phyloP scores from a whole-genome alignment of 2,888 invertebrate species.

The Hecatera dysodea region DNA sequence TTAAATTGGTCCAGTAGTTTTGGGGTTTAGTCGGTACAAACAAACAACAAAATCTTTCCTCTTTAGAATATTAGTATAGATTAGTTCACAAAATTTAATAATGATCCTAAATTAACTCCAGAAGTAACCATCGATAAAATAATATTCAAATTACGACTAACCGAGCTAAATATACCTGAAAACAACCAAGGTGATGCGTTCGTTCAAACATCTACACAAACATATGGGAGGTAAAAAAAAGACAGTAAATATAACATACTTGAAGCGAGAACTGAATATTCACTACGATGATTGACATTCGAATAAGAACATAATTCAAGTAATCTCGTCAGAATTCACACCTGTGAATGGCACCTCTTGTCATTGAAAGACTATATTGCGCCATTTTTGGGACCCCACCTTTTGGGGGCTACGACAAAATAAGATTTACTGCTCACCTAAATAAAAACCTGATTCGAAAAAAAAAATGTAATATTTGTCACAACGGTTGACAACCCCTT shows the following conservation, averaged over 20 bases:
- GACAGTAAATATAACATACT: constrained; percentile 2
- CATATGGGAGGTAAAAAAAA: not conserved
- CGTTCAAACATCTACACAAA: not conserved
- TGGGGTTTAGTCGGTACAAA: too few relatives aligned
- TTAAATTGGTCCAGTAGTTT: too few relatives aligned
- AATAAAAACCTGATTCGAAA: not conserved
- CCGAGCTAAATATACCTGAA: too few relatives aligned
- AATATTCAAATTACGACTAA: not conserved
- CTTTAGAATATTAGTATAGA: too few relatives aligned
- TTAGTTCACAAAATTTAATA: not conserved
- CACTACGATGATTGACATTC: constrained; percentile 28
- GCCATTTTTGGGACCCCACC: not conserved
- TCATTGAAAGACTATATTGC: constrained; percentile 23
- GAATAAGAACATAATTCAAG: constrained; percentile 36
- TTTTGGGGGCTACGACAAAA: not conserved
- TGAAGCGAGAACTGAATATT: constrained; percentile 29
- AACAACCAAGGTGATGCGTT: not conserved
- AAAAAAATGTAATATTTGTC: not conserved
- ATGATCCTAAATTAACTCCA: not conserved
- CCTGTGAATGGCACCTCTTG: constrained; percentile 36
- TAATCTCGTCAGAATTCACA: constrained; percentile 22
- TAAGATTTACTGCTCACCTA: not conserved
- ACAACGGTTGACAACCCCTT: not conserved
- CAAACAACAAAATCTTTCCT: too few relatives aligned
- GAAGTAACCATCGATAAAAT: too few relatives aligned